Base-by-base conservation (phyloP, 2,113 vertebrate species). In the Leucosticte australis region DNA sequence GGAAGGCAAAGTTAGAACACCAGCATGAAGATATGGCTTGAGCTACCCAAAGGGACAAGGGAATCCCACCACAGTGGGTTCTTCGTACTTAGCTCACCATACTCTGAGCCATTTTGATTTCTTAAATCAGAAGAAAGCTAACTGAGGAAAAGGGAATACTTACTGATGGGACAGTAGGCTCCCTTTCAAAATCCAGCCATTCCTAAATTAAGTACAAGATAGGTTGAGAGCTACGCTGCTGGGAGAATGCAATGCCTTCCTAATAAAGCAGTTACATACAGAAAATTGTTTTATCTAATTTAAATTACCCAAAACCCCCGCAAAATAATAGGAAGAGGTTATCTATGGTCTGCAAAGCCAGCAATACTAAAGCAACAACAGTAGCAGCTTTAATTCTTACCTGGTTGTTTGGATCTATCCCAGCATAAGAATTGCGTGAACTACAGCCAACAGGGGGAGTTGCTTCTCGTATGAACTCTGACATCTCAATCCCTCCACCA, bases 381-480 rank as follows among this genome's bases (percentile, higher is more conserved):
- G 27, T 30, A 95, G 59, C 1, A 62, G 47, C 27, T 93, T 52
- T 70, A 86, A 42, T 46, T 91, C 94, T 93, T 97, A 99, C 99
- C 99, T 99, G 99, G 87, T 98, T 98, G 96, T 97, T 98, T 69
- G 98, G 98, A 92, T 99, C 99, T 96, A 99, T 97, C 42, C 99
- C 99, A 92, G 99, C 98, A 52, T 99, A 99, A 94, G 99, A 99
- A 98, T 99, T 99, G 83, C 99, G 98, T 88, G 99, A 99, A 96
- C 99, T 99, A 98, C 99, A 99, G 97, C 99, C 99, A 96, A 99
- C 99, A 39, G 99, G 99, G 13, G 99, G 99, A 60, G 99, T 99
- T 95, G 99, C 99, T 94, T 99, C 99, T 83, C 99, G 97, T 94
- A 99, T 98, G 95, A 99, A 99, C 93, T 99, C 99, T 82, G 99